phyloP scores from a whole-genome alignment of 2,888 invertebrate genomes.

The Lochmaea capreae region DNA sequence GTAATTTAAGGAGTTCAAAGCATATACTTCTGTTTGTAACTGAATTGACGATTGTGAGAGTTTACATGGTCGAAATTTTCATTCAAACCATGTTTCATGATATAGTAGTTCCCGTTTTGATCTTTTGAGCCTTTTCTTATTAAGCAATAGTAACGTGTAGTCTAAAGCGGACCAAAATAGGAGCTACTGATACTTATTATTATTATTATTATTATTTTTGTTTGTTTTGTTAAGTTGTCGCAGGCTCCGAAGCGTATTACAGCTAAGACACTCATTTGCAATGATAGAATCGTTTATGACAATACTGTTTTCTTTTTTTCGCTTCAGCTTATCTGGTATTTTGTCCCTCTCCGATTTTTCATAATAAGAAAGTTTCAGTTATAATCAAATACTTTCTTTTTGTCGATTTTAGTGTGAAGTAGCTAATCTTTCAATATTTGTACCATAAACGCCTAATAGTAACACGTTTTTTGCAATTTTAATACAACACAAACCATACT shows the following conservation, averaged over 20 bases:
- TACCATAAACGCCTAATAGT: slow-evolving; percentile 57
- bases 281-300: slow-evolving; percentile 54
- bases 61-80: not conserved
- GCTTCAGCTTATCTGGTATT: slow-evolving; percentile 60
- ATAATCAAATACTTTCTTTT: slow-evolving; percentile 44
- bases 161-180: slow-evolving; percentile 21
- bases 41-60: not conserved
- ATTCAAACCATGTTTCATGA: not conserved
- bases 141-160: slow-evolving; percentile 20
- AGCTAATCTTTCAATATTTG: slow-evolving; percentile 60
- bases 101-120: slow-evolving; percentile 9
- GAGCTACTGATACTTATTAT: slow-evolving; percentile 18
- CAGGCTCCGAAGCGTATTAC: slow-evolving; percentile 59
- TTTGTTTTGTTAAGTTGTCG: slow-evolving; percentile 38
- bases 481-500: slow-evolving; percentile 49
- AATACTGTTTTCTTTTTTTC: slow-evolving; percentile 49
- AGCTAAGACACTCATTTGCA: slow-evolving; percentile 64
- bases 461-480: slow-evolving; percentile 54
- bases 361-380: slow-evolving; percentile 50
- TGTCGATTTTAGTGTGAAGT: slow-evolving; percentile 63
- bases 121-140: slow-evolving; percentile 13
- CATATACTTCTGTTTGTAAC: slow-evolving; percentile 64
- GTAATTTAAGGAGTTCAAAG: slow-evolving; percentile 65
- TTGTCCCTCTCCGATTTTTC: slow-evolving; percentile 54
- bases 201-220: not conserved